phyloP scores from a whole-genome alignment of 2,888 invertebrate species.

The Sphinx pinastri region DNA sequence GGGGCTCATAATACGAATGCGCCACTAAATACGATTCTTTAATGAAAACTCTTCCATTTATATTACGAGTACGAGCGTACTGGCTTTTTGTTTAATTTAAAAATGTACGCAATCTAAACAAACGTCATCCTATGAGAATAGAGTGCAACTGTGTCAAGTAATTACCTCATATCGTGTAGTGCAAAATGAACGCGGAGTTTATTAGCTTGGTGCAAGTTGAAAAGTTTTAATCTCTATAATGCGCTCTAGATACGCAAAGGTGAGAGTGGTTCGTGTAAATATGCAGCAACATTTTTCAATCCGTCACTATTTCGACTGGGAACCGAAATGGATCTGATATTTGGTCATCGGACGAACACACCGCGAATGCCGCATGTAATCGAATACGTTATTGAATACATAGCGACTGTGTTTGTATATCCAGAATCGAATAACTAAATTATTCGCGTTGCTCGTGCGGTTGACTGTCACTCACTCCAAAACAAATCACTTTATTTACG shows the following conservation, averaged over 20 bases:
- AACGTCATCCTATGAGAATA: slow-evolving; percentile 59
- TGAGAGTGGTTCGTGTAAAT: slow-evolving; percentile 33
- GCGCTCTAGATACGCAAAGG: slow-evolving; percentile 38
- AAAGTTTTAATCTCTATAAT: slow-evolving; percentile 69
- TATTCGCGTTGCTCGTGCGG: slow-evolving; percentile 48
- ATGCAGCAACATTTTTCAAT: slow-evolving; percentile 57
- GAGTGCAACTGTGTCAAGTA: slow-evolving; percentile 60
- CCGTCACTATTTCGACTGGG: slow-evolving; percentile 48
- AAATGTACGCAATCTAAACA: slow-evolving; percentile 40
- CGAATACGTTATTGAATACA: slow-evolving; percentile 62
- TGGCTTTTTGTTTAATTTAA: slow-evolving; percentile 49
- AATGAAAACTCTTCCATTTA: slow-evolving; percentile 16
- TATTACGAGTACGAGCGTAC: slow-evolving; percentile 15
- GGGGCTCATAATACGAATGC: slow-evolving; percentile 42
- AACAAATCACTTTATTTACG: slow-evolving; percentile 9
- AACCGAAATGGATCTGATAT: slow-evolving; percentile 62
- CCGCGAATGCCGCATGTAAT: slow-evolving; percentile 66
- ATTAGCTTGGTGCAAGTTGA: slow-evolving; percentile 63
- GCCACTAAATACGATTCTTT: slow-evolving; percentile 24
- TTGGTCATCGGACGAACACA: slow-evolving; percentile 60
- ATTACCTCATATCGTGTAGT: slow-evolving; percentile 61
- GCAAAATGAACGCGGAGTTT: slow-evolving; percentile 61
- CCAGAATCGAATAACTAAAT: slow-evolving; percentile 54
- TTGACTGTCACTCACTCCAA: slow-evolving; percentile 33
- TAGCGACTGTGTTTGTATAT: slow-evolving; percentile 52